Base-by-base conservation (phyloP, 2,888 invertebrate species). In the Cosmorhoe ocellata region DNA sequence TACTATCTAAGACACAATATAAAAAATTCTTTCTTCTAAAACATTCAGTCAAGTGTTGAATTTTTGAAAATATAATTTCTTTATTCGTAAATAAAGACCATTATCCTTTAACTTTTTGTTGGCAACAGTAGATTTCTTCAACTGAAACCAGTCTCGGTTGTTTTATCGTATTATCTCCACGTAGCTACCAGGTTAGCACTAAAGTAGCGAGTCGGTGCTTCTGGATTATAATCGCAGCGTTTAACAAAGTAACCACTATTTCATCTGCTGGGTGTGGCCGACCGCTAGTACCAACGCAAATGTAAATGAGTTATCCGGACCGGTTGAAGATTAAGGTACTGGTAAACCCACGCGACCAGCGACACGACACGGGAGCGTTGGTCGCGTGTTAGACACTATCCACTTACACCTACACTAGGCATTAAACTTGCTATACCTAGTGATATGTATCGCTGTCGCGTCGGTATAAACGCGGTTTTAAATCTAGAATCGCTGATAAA, bases 241-340 rank as follows among this genome's bases (percentile, higher is more conserved):
- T 48, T 48, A 34, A 48, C 48, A 44, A 53, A 53, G 48, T 37
- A 41, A 32, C 38, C 46, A 43, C 27, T 48, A 52, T 52, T 43
- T 48, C 48, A 44, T 53, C 28, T 46, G 14, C n/a, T 28, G 44
- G 48, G 53, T 41, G 53, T 44, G 53, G 40, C 32, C n/a, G n/a
- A n/a, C n/a, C n/a, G 12, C 18, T 18, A 3, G 18, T 37, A 39
- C 42, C 38, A 27, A 26, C 47, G 39, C 34, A 30, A 38, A 51
- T 48, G 55, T 37, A 56, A 56, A 56, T 51, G 51, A 51, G 51
- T 37, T 41, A 45, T 30, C 43, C 36, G 33, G 36, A 48, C 48
- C 41, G 47, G 52, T 52, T 43, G 13, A 18, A 31, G 38, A 50
- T 43, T 38, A 49, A 38, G 36, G 26, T 33, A 3, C 7, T 13